Conservation (phyloP, 1,140 invertebrate genomes). For the Lucilia sericata region DNA sequence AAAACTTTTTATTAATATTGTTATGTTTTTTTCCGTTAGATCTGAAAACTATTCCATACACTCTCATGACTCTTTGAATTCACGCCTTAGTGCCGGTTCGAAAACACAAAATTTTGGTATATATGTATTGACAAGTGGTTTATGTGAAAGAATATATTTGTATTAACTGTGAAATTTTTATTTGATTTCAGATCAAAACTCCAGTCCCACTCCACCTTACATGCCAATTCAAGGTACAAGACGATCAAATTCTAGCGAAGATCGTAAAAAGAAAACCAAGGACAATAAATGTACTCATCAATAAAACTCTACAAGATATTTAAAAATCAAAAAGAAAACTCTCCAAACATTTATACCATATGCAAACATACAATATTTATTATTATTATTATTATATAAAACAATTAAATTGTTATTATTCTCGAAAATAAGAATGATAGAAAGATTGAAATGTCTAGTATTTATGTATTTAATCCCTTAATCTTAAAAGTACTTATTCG, state of each 20-base stretch:
- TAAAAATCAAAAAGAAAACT: too few relatives aligned
- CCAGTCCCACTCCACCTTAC: slow-evolving; percentile 75
- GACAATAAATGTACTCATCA: slow-evolving; percentile 67
- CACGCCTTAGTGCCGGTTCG: slow-evolving; percentile 59
- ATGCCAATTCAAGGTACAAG: slow-evolving; percentile 85
- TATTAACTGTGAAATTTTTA: slow-evolving; percentile 46
- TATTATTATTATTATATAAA: neutral
- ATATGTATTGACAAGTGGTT: slow-evolving; percentile 57
- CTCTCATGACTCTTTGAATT: slow-evolving; percentile 46
- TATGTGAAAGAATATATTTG: neutral
- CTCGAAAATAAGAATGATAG: too few relatives aligned
- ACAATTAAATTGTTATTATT: neutral
- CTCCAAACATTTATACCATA: too few relatives aligned
- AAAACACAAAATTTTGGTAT: slow-evolving; percentile 65
- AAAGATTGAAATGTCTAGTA: too few relatives aligned
- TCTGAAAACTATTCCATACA: slow-evolving; percentile 53
- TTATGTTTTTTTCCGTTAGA: slow-evolving; percentile 50
- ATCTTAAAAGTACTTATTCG: too few relatives aligned
- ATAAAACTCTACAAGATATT: slow-evolving; percentile 50
- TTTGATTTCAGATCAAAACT: slow-evolving; percentile 68
- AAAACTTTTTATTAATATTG: neutral
- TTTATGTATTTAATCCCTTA: too few relatives aligned
- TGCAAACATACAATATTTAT: too few relatives aligned
- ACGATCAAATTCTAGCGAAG: slow-evolving; percentile 71
- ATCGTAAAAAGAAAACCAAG: slow-evolving; percentile 70